phyloP scores from a whole-genome alignment of 2,113 vertebrate genomes.

The Paramisgurnus dabryanus region DNA sequence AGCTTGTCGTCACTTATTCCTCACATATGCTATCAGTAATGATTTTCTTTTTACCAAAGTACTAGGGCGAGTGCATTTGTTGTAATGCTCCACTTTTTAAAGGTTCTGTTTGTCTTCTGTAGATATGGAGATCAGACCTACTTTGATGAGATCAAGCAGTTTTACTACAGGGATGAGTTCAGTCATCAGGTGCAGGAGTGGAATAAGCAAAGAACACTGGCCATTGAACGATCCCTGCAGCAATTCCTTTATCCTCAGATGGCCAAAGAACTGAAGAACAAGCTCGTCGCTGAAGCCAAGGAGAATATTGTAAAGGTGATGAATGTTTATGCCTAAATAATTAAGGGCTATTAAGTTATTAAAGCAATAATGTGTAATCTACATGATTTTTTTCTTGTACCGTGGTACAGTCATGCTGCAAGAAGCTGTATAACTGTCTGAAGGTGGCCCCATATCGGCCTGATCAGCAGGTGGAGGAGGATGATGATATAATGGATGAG shows the following conservation, averaged over 20 bases:
- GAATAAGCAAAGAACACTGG: conserved; percentile 94
- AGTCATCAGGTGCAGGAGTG: conserved; percentile 99
- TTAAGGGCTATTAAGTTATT: too few relatives aligned
- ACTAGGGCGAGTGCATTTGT: too few relatives aligned
- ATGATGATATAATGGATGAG: conserved; percentile 97
- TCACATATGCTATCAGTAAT: too few relatives aligned
- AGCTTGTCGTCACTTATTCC: too few relatives aligned
- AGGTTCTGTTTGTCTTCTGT: not conserved
- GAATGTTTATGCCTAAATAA: not conserved
- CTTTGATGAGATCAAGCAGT: conserved; percentile 98
- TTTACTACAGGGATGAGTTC: conserved; percentile 99
- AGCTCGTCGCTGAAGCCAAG: conserved; percentile 91
- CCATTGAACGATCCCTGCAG: conserved; percentile 89
- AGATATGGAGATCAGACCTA: conserved; percentile 96
- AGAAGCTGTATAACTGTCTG: conserved; percentile 95
- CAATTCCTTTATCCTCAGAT: conserved; percentile 98
- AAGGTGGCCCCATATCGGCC: conserved; percentile 93
- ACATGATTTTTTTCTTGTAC: not conserved
- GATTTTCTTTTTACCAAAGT: too few relatives aligned
- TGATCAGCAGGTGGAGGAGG: conserved; percentile 95
- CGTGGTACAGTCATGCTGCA: conserved; percentile 83
- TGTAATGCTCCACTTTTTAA: not conserved
- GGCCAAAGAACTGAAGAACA: conserved; percentile 96
- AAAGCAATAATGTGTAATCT: too few relatives aligned
- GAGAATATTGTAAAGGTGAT: conserved; percentile 92